Evolutionary conservation across 2,113 vertebrate genomes (phyloP), one percentile per base, ranked within the genome.

Genomic region (Neotoma lepida): DNA sequence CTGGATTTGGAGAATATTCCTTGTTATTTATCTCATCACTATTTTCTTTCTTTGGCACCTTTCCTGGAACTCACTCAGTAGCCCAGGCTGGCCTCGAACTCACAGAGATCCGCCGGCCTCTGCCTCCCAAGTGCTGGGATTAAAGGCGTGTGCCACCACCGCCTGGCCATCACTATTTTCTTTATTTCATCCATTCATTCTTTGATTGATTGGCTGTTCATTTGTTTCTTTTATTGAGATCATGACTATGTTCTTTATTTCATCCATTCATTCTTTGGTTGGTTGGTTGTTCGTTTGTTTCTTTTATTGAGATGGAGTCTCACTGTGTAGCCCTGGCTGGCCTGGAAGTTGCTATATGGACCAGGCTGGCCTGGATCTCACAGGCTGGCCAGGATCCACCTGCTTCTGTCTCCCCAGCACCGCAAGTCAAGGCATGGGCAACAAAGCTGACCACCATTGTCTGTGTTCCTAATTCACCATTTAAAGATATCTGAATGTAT

Each of bases 1-100:
- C 41, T 54, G 15, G 63, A 95, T 93, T 78, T 76, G 64, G 85
- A 93, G 30, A 80, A 15, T n/a, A 44, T 33, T 80, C 26, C 95
- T 90, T 63, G 9, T 86, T 86, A 68, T 49, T 90, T 73, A 71
- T 70, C 46, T 77, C 44, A 81, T 84, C 73, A 18, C 17, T 64
- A 10, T 90, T 95, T 91, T 91, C 76, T n/a, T n/a, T n/a, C n/a
- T n/a, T n/a, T n/a, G n/a, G n/a, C n/a, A n/a, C n/a, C n/a, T n/a
- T n/a, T n/a, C n/a, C n/a, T n/a, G n/a, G n/a, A n/a, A n/a, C n/a
- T n/a, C n/a, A n/a, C n/a, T n/a, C n/a, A n/a, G n/a, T n/a, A n/a
- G n/a, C n/a, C n/a, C n/a, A n/a, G n/a, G n/a, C n/a, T n/a, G n/a
- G n/a, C n/a, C n/a, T n/a, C n/a, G n/a, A n/a, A n/a, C n/a, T n/a